Percentiles rank a stretch among this genome's conserved stretches.
Evolutionary conservation across 2,888 invertebrate genomes (phyloP).

Genomic region (Thyatira batis): DNA sequence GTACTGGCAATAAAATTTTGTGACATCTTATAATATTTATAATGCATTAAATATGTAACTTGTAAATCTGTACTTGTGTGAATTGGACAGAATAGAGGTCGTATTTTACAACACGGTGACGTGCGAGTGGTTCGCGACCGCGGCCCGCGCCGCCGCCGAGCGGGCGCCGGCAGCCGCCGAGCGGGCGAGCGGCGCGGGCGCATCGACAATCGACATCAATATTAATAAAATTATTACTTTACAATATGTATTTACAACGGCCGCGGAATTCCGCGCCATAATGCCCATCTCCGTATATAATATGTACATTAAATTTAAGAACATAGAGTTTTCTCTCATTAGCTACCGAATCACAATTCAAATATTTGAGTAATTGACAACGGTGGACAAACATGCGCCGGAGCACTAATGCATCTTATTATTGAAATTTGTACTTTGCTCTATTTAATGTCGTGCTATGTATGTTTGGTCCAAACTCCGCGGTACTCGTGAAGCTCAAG

Average conservation of each 20-base stretch:
- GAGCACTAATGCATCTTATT: slow-evolving; percentile 77
- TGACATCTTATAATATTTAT: slow-evolving; percentile 70
- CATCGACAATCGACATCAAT: slow-evolving; percentile 56
- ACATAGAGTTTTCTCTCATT: slow-evolving; percentile 81
- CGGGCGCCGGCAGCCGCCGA: slow-evolving; percentile 12
- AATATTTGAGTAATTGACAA: slow-evolving; percentile 82
- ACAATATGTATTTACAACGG: slow-evolving; percentile 79
- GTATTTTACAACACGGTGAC: slow-evolving; percentile 58
- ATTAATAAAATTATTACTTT: slow-evolving; percentile 77
- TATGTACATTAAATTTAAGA: slow-evolving; percentile 81
- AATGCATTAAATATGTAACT: slow-evolving; percentile 71
- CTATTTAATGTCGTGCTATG: slow-evolving; percentile 72
- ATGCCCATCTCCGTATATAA: slow-evolving; percentile 81
- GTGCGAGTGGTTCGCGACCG: slow-evolving; percentile 19
- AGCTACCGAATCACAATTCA: slow-evolving; percentile 83
- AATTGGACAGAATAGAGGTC: slow-evolving; percentile 76
- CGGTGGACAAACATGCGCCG: slow-evolving; percentile 80
- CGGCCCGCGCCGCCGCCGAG: background rate
- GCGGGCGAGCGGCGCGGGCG: slow-evolving; percentile 11
- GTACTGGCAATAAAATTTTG: slow-evolving; percentile 77
- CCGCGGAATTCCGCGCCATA: slow-evolving; percentile 70
- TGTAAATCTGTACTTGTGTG: slow-evolving; percentile 72
- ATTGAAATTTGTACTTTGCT: slow-evolving; percentile 81
- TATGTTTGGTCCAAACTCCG: slow-evolving; percentile 76
- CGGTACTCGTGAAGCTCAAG: slow-evolving; percentile 26